Evolutionary conservation across 1,140 invertebrate genomes (phyloP), one percentile per base, ranked within the genome.

Genomic region (Probaryconus sp.): DNA sequence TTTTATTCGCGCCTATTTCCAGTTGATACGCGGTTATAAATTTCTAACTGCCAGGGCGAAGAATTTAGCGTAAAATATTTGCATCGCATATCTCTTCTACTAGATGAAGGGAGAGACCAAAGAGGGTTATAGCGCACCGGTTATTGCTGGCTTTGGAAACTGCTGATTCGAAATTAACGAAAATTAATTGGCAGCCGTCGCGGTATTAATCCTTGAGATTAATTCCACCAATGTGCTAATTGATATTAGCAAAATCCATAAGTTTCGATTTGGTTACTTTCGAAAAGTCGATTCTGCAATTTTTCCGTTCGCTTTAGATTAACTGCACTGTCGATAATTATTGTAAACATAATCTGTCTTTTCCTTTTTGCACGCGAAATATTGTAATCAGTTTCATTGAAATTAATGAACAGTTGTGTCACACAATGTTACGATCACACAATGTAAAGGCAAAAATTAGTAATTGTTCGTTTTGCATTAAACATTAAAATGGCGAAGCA

Each of bases 81-180:
- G 48, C 38, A 43, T 51, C 43, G 60, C 60, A 47, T 60, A 60
- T 65, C 53, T 65, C 56, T 70, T 68, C 40, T 48, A 31, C 2
- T 48, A 47, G 48, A 55, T 11, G 26, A 38, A 75, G 72, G 74
- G 75, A 73, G 60, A 74, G 48, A 70, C 72, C 78, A 71, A 77
- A 73, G 64, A 71, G 75, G 67, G 78, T 77, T 73, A 51, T 45
- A 45, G 38, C 58, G 75, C 17, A 50, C 50, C 60, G 63, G 55
- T 64, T 73, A 58, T 55, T 68, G 63, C 53, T 70, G 65, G 78
- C 81, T 83, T 80, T 79, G 74, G 79, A 82, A 84, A 84, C 80
- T 85, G 85, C 84, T 84, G 81, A 84, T 83, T 85, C 79, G 81
- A 84, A 84, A 85, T 85, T 83, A 83, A 85, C 81, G 81, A 82